Evolutionary conservation across 1,140 invertebrate species (phyloP), one percentile per base, ranked within the genome.

Genomic region (Orchesella cincta): DNA sequence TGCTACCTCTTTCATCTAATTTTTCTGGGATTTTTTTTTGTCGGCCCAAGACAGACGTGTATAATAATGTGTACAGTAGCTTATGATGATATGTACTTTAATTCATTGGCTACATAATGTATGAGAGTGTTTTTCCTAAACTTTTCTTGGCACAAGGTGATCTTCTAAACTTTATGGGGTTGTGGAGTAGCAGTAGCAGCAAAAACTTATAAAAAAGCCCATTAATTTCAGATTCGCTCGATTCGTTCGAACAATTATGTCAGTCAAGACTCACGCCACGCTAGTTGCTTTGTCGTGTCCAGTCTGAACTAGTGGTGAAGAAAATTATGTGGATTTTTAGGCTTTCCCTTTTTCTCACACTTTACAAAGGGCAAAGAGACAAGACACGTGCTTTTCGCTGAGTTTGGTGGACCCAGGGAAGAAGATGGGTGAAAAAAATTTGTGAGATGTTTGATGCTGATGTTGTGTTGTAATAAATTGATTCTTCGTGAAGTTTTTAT

Each of bases 61-160:
- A 33, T 67, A 29, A 67, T 67, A 67, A 67, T 67, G 23, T n/a
- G 23, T 67, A 67, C 62, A 33, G 62, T 67, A 67, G 62, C 62
- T 67, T 67, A 67, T 33, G 62, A 67, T 33, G 39, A 46, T 46
- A 20, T 31, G 8, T 67, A 67, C 62, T 31, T 46, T 67, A 31
- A 67, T 31, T 67, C 26, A 33, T 67, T 29, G 8, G 39, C 39
- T 46, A 46, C 39, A 46, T 46, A 46, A 20, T n/a, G 39, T 46
- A 46, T 12, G 39, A 12, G 8, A 12, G 39, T 46, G 39, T 20
- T 46, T 20, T 12, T 12, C 8, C 12, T 57, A 46, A 46, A 46
- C 39, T 46, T 46, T 5, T 8, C 39, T 46, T 46, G 39, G 39
- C 39, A 46, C 39, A 46, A 46, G 52, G 23, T 23, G 52, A 23